These are phyloP conservation scores for Hestina assimilis DNA, from an alignment of 1,140 invertebrate genomes.

Conservation along the genomic window DNA sequence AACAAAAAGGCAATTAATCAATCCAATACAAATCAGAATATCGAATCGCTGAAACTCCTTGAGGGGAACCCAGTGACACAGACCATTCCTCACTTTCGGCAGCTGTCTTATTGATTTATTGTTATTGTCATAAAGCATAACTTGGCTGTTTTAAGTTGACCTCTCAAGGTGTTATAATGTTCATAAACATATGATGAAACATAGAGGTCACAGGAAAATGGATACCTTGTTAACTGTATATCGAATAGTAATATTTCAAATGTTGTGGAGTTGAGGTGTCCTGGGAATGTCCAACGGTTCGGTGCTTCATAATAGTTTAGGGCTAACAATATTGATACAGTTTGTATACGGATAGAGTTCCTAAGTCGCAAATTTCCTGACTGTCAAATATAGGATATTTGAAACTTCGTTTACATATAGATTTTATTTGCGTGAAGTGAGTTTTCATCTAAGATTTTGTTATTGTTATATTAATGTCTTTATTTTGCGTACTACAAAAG, in stretches of 20 bases:
- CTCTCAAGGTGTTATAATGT: constrained; percentile 10
- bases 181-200: neutral
- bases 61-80: constrained; percentile 33
- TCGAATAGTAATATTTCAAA: constrained; percentile 33
- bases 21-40: constrained; percentile 14
- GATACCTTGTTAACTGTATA: constrained; percentile 25
- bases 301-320: neutral
- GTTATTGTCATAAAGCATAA: constrained; percentile 43
- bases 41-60: constrained; percentile 33
- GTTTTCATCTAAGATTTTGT: no score
- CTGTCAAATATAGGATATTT: no score
- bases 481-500: no score
- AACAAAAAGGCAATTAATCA: constrained; percentile 12
- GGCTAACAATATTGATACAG: constrained; percentile 2
- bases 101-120: constrained; percentile 52
- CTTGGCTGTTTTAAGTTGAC: constrained; percentile 28
- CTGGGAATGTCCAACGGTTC: constrained; percentile 19
- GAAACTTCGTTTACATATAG: no score
- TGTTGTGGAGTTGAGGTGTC: constrained; percentile 24
- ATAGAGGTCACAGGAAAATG: constrained; percentile 29
- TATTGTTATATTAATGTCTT: no score
- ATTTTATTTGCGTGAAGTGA: no score
- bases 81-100: constrained; percentile 52
- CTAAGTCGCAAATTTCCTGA: no score
- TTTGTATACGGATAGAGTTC: no score